A percentile compares a stretch with the other conserved stretches of the same genome.
These are phyloP conservation scores for Poeciliopsis retropinna DNA, from an alignment of 2,113 vertebrate species.

Conservation along the genomic window DNA sequence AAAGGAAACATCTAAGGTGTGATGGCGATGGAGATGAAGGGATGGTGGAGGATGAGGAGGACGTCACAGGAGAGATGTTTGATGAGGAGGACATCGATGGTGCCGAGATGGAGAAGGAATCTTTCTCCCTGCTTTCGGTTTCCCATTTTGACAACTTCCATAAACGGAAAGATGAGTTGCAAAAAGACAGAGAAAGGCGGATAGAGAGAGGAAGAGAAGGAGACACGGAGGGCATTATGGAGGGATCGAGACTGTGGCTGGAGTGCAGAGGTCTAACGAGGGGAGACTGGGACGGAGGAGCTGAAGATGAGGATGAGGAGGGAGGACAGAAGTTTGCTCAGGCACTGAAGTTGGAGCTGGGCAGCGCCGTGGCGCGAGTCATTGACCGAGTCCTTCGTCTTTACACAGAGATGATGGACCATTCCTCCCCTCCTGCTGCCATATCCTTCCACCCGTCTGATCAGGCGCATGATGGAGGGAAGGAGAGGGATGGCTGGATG, in stretches of 20 bases:
- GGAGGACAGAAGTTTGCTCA: slow-evolving; percentile 79
- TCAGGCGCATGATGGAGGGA: slow-evolving; percentile 5
- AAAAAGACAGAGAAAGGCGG: slow-evolving; percentile 42
- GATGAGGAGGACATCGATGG: slow-evolving; percentile 57
- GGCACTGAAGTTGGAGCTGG: slow-evolving; percentile 80
- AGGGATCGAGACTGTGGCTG: slow-evolving; percentile 72
- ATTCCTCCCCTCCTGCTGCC: slow-evolving; percentile 53
- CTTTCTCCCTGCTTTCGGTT: slow-evolving; percentile 61
- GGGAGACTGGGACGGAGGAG: slow-evolving; percentile 71
- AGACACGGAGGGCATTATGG: slow-evolving; percentile 62
- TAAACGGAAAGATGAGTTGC: slow-evolving; percentile 42
- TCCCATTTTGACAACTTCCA: slow-evolving; percentile 58
- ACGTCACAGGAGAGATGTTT: slow-evolving; percentile 49
- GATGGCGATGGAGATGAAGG: slow-evolving; percentile 38
- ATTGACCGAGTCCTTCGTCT: slow-evolving; percentile 82
- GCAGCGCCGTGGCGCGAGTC: slow-evolving; percentile 78
- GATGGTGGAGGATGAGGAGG: slow-evolving; percentile 59
- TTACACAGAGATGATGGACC: slow-evolving; percentile 69
- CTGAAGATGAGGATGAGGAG: slow-evolving; percentile 60
- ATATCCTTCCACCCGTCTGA: slow-evolving; percentile 50
- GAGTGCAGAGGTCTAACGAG: slow-evolving; percentile 73
- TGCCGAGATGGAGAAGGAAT: slow-evolving; percentile 55
- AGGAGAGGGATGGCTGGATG: slow-evolving; percentile 55
- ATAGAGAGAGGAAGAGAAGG: slow-evolving; percentile 48
- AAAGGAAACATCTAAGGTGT: slow-evolving; percentile 27